Base-by-base conservation (phyloP, 2,113 vertebrate genomes). In the Sigmodon hispidus region DNA sequence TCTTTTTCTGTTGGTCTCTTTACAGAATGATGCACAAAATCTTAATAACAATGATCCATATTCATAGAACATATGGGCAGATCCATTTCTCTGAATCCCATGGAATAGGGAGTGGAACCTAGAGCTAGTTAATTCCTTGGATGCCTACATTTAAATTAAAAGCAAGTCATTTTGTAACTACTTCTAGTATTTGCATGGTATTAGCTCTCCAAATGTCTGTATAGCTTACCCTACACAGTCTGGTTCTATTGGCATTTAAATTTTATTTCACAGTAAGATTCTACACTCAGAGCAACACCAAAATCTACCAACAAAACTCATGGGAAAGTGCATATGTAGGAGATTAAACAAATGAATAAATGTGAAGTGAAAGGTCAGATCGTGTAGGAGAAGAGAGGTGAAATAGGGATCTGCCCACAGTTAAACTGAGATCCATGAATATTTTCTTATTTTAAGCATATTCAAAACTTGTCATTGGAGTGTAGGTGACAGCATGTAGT, bases 381-480 rank as follows among this genome's bases (percentile, higher is more conserved):
- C 0, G 31, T 22, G 36, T 57, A 67, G 90, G 57, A 87, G 61
- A 48, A 15, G 34, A 77, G 13, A 52, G 2, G 21, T 45, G 31
- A 72, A 84, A 89, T 89, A 29, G 48, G 40, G 15, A 12, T 87
- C 22, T 16, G 55, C 22, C 22, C 2, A 22, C 26, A 87, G 7
- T 3, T 59, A 81, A 94, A 73, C 4, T 50, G 21, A 31, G 94
- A n/a, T 59, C 29, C 43, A 80, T 84, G 29, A 69, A 40, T 61
- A 17, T 92, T 4, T 52, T 94, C 94, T 85, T 48, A 76, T 63
- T 70, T 86, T 45, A 89, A 95, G 36, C 67, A 59, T 76, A 86
- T 76, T 93, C 69, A 93, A 48, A 73, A 90, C 75, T 40, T 92
- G 17, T 70, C 36, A 5, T 90, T 29, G 13, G 24, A 36, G 19